phyloP scores from a whole-genome alignment of 23 tunicate genomes.

The Trididemnum clinides region DNA sequence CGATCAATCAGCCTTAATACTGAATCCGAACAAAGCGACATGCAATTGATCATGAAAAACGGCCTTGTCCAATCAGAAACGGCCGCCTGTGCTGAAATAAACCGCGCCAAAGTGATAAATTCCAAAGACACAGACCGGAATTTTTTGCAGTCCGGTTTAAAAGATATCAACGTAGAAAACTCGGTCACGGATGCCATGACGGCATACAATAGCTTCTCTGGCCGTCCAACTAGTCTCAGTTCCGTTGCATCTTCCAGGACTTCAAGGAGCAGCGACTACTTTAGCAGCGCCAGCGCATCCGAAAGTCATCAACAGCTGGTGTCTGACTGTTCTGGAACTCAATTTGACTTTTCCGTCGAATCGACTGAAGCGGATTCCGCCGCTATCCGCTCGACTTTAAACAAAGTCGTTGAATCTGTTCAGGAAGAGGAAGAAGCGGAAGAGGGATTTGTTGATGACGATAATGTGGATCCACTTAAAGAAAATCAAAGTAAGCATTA shows the following conservation, averaged over 20 bases:
- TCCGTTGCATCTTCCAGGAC: constrained; percentile 86
- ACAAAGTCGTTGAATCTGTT: constrained; percentile 26
- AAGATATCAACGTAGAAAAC: too few species aligned
- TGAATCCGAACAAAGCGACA: neutral
- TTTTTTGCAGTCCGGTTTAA: too few species aligned
- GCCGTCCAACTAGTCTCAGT: constrained; percentile 71
- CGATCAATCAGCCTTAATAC: neutral
- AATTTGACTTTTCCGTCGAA: neutral
- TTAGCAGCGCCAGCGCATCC: constrained; percentile 57
- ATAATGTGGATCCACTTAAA: neutral
- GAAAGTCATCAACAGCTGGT: constrained; percentile 1
- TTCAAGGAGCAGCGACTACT: constrained; percentile 81
- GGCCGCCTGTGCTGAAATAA: too few species aligned
- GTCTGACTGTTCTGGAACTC: neutral
- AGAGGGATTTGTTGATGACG: neutral
- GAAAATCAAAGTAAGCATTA: neutral
- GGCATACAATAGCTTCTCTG: too few species aligned
- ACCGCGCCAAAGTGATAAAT: too few species aligned
- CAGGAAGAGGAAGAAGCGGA: constrained; percentile 31
- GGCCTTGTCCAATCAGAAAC: neutral
- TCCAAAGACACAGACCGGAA: too few species aligned
- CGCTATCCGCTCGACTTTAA: neutral
- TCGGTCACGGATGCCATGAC: too few species aligned
- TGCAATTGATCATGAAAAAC: neutral
- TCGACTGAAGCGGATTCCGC: neutral